phyloP scores from a whole-genome alignment of 2,888 invertebrate genomes.

The Drosophila neoperkinsi region DNA sequence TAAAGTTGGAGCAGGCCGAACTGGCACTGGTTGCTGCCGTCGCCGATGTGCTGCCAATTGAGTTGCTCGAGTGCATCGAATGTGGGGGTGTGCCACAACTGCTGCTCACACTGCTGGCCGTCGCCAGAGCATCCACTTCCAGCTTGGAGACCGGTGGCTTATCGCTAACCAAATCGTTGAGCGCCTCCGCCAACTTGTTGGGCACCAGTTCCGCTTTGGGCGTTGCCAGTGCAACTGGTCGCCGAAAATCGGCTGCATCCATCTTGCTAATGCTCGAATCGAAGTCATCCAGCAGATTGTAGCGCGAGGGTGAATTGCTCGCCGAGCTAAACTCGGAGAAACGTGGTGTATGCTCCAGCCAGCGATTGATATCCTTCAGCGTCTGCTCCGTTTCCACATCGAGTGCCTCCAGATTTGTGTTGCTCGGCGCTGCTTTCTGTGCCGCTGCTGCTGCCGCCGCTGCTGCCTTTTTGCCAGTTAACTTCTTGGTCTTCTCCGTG shows the following conservation, averaged over 20 bases:
- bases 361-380: conserved; percentile 94
- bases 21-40: conserved; percentile 79
- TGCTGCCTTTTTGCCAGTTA: conserved; percentile 47
- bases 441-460: conserved; percentile 46
- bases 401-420: conserved; percentile 88
- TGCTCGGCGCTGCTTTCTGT: conserved; percentile 69
- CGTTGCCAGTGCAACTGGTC: conserved; percentile 84
- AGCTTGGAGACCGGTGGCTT: conserved; percentile 29
- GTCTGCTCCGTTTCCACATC: conserved; percentile 89
- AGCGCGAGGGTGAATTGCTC: conserved; percentile 91
- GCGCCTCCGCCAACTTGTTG: conserved; percentile 85
- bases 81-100: conserved; percentile 84
- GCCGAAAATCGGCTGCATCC: conserved; percentile 85
- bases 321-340: conserved; percentile 91
- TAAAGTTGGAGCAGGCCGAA: conserved; percentile 64
- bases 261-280: conserved; percentile 85
- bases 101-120: conserved; percentile 81
- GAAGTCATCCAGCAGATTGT: conserved; percentile 88
- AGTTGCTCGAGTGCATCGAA: conserved; percentile 82
- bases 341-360: conserved; percentile 94
- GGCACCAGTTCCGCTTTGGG: conserved; percentile 84
- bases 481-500: conserved; percentile 53
- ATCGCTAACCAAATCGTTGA: conserved; percentile 86
- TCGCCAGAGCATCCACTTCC: conserved; percentile 49
- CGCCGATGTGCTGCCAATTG: conserved; percentile 83